Evolutionary conservation across 2,888 invertebrate species (phyloP).

Genomic region (Adelphocoris suturalis): DNA sequence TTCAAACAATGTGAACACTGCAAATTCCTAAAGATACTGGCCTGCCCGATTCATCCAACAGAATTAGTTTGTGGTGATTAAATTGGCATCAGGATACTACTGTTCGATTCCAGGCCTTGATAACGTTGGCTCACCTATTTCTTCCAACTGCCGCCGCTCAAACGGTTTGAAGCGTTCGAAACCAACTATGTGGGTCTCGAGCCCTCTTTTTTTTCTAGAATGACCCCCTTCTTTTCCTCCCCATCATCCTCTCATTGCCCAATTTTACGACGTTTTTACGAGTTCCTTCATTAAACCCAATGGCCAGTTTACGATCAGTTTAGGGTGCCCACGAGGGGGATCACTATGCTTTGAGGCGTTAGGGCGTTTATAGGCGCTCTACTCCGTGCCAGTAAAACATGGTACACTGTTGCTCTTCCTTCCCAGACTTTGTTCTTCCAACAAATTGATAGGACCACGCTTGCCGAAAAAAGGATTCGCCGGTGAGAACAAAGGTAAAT

Average conservation of each 20-base stretch:
- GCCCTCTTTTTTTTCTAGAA: conserved; percentile 31
- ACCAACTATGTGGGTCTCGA: conserved; percentile 34
- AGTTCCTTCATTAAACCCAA: conserved; percentile 61
- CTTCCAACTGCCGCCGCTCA: not conserved
- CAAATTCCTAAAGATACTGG: too few species aligned
- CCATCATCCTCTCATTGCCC: conserved; percentile 52
- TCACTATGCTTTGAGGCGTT: conserved; percentile 46
- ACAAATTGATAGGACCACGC: not conserved
- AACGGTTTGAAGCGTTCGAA: conserved; percentile 4
- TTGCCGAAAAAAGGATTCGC: not conserved
- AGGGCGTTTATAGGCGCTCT: conserved; percentile 56
- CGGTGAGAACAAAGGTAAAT: not conserved
- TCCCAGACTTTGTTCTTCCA: conserved; percentile 49
- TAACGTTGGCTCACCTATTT: too few species aligned
- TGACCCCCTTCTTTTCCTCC: conserved; percentile 19
- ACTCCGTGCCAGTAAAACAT: conserved; percentile 47
- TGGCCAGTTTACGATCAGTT: conserved; percentile 62
- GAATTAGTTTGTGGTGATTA: too few species aligned
- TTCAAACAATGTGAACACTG: too few species aligned
- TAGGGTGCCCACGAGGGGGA: conserved; percentile 54
- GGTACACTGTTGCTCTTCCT: conserved; percentile 50
- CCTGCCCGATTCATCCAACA: too few species aligned
- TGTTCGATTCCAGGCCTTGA: too few species aligned
- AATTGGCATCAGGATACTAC: too few species aligned
- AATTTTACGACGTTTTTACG: conserved; percentile 62